Evolutionary conservation across 2,113 vertebrate species (phyloP), one percentile per base, ranked within the genome.

Genomic region (Mormyrus iriodes): DNA sequence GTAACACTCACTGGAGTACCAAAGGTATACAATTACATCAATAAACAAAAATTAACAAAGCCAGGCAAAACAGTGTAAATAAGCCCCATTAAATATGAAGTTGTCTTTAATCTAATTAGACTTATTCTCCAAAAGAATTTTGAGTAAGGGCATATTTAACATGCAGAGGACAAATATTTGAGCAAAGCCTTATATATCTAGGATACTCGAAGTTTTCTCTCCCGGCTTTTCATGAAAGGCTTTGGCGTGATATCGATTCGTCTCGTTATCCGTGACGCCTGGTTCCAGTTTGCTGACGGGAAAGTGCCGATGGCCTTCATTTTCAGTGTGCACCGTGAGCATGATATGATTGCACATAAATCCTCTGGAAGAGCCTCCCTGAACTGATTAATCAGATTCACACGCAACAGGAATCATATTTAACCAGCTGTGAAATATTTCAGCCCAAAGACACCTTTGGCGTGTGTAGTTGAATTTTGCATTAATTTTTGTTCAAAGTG

Each of bases 41-140:
- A 83, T 53, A 83, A 88, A 42, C 15, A 84, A 4, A 86, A 84
- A 83, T 7, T 53, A 58, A 61, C 35, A 55, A 55, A 13, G 27
- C 21, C 39, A 17, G 76, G 76, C 39, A 42, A 84, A 61, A 58
- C 82, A 44, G 42, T 58, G 79, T 82, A 46, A 84, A 55, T 82
- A 89, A n/a, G 1, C 76, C 39, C 35, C 31, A 76, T 82, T 53
- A 53, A 84, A 84, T 89, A 44, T 55, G 19, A 27, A 52, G 44
- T 88, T 49, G 87, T 21, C 5, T 35, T 76, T 79, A 79, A 46
- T 58, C 35, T 35, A 58, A 46, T 89, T 55, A 89, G 39, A 51
- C n/a, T 5, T 39, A 73, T 73, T 73, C 44, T 76, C 12, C 12
- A 76, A 88, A 88, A 88, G 87, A 35, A 88, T 49, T 58, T 88